These are phyloP conservation scores for Lasioglossum leucozonium DNA, from an alignment of 2,888 invertebrate genomes.

Conservation along the genomic window DNA sequence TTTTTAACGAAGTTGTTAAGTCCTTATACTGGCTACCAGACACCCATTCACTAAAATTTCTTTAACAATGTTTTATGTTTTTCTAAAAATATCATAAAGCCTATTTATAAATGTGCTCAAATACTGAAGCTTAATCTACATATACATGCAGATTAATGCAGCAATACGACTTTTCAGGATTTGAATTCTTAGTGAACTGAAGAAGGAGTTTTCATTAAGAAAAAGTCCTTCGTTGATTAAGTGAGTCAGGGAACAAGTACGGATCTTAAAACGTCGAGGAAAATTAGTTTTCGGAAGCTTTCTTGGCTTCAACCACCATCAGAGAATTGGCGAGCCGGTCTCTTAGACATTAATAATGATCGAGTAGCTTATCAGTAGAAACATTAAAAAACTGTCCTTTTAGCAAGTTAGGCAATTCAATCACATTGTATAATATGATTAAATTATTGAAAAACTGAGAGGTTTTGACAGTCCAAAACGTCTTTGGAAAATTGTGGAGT, in stretches of 20 bases:
- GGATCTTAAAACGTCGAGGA: background rate
- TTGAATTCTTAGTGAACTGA: background rate
- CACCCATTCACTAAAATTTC: too few species aligned
- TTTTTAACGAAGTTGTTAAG: too few species aligned
- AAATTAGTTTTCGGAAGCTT: background rate
- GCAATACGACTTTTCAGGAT: background rate
- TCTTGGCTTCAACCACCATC: background rate
- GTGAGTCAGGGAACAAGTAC: background rate
- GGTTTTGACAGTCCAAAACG: background rate
- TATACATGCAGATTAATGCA: background rate
- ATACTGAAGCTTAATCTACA: background rate
- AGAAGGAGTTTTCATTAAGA: background rate
- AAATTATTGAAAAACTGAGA: background rate
- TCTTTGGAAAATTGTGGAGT: background rate
- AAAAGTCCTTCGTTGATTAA: background rate
- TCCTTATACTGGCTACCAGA: too few species aligned
- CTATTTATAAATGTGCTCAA: background rate
- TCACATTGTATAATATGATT: background rate
- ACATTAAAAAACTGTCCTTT: background rate
- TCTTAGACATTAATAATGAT: background rate
- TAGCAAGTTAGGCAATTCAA: background rate
- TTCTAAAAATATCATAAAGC: too few species aligned
- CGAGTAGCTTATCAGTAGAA: background rate
- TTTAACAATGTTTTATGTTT: too few species aligned
- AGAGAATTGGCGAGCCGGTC: background rate